These are phyloP conservation scores for Cotesia chilonis DNA, from an alignment of 1,140 invertebrate genomes.

Conservation along the genomic window DNA sequence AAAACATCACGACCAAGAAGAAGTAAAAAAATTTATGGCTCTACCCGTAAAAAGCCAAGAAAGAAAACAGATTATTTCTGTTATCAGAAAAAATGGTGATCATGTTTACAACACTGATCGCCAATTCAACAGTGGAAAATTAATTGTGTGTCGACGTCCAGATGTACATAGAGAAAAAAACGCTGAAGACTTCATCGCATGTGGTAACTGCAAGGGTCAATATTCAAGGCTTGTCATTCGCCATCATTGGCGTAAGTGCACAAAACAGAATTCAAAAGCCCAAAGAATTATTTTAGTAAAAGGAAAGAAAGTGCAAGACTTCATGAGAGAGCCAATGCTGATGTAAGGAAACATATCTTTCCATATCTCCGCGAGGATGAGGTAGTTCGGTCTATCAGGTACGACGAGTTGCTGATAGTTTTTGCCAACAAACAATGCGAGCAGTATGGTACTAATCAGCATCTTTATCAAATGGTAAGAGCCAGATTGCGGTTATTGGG, in stretches of 20 bases:
- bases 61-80: conserved; percentile 30
- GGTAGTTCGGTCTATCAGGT: conserved; percentile 36
- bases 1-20: conserved; percentile 37
- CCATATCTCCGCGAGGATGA: conserved; percentile 39
- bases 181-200: conserved; percentile 28
- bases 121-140: conserved; percentile 35
- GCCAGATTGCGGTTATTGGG: conserved; percentile 14
- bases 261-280: conserved; percentile 7
- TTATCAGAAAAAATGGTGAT: conserved; percentile 39
- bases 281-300: conserved; percentile 21
- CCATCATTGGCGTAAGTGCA: conserved; percentile 32
- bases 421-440: conserved; percentile 37
- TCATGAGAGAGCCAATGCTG: conserved; percentile 26
- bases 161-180: background rate
- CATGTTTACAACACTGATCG: conserved; percentile 36
- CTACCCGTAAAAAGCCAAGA: conserved; percentile 19
- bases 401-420: conserved; percentile 40
- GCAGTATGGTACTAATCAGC: conserved; percentile 24
- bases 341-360: conserved; percentile 36
- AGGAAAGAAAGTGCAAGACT: conserved; percentile 23
- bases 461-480: conserved; percentile 15
- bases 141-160: conserved; percentile 43
- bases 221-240: conserved; percentile 19
- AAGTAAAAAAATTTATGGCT: conserved; percentile 34
- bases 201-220: conserved; percentile 29